Evolutionary conservation across 2,888 invertebrate species (phyloP).

Genomic region (Caenorhabditis doughertyi): DNA sequence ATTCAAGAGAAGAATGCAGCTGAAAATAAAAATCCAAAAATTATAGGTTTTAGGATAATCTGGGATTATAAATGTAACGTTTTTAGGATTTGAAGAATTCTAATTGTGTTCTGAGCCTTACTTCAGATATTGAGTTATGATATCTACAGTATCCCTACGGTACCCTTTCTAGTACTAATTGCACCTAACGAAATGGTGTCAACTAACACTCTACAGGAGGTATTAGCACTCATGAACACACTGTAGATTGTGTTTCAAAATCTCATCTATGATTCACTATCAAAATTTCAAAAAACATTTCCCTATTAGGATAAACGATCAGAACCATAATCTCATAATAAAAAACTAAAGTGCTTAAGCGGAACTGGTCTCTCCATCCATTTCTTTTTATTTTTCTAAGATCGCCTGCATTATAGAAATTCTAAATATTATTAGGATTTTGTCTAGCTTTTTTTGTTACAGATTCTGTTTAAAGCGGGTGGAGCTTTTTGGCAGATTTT

Average conservation of each 20-base stretch:
- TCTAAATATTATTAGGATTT: not conserved
- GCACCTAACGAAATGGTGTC: not conserved
- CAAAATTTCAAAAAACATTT: not conserved
- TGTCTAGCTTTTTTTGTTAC: not conserved
- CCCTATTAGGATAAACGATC: constrained; percentile 2
- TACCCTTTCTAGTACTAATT: too few relatives aligned
- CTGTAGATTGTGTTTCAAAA: not conserved
- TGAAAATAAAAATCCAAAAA: not conserved
- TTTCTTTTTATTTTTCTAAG: too few relatives aligned
- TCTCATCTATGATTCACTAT: not conserved
- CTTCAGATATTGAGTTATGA: too few relatives aligned
- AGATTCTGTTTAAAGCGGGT: too few relatives aligned
- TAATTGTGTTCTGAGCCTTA: too few relatives aligned
- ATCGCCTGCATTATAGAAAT: not conserved
- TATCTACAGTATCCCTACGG: not conserved
- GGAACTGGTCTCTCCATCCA: not conserved
- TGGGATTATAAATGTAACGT: not conserved
- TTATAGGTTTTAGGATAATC: too few relatives aligned
- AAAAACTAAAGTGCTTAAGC: not conserved
- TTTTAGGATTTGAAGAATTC: not conserved
- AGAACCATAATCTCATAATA: constrained; percentile 17
- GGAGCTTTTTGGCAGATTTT: too few relatives aligned
- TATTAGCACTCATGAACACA: too few relatives aligned
- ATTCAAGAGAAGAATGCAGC: not conserved
- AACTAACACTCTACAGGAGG: not conserved